A percentile compares a stretch with the other conserved stretches of the same genome.
phyloP scores from a whole-genome alignment of 2,113 vertebrate genomes.

The Seriola aureovittata region DNA sequence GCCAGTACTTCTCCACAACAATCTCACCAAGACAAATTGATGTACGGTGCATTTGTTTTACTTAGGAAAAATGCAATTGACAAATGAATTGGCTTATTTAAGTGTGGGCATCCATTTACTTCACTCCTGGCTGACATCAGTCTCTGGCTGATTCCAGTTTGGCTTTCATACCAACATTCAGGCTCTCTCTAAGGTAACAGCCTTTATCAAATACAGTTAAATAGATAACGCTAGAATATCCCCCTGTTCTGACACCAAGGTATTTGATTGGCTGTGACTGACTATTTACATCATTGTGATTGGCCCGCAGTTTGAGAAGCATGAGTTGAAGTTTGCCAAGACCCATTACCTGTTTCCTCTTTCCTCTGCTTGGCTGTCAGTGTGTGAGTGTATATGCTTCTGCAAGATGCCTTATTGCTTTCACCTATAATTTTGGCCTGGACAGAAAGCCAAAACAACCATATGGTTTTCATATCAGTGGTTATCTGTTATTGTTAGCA shows the following conservation, averaged over 20 bases:
- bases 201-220: constrained; percentile 60
- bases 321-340: constrained; percentile 38
- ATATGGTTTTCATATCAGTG: neutral
- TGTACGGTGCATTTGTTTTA: constrained; percentile 11
- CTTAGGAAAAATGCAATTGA: neutral
- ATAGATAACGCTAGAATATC: constrained; percentile 32
- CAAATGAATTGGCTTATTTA: constrained; percentile 25
- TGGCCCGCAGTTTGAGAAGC: constrained; percentile 32
- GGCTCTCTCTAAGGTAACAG: constrained; percentile 27
- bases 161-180: constrained; percentile 24
- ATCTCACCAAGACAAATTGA: constrained; percentile 1
- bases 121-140: constrained; percentile 43
- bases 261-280: constrained; percentile 46
- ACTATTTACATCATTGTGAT: constrained; percentile 56
- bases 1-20: constrained; percentile 2
- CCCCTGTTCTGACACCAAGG: constrained; percentile 19
- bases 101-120: constrained; percentile 25
- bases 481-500: neutral
- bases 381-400: neutral
- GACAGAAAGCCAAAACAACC: neutral
- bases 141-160: constrained; percentile 34
- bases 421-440: neutral
- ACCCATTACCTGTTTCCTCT: constrained; percentile 40
- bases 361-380: constrained; percentile 25
- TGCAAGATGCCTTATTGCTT: constrained; percentile 10